Evolutionary conservation across 2,797 vertebrate genomes (phyloP), one percentile per base, ranked within the genome.

Genomic region (Cheracebus regulus): DNA sequence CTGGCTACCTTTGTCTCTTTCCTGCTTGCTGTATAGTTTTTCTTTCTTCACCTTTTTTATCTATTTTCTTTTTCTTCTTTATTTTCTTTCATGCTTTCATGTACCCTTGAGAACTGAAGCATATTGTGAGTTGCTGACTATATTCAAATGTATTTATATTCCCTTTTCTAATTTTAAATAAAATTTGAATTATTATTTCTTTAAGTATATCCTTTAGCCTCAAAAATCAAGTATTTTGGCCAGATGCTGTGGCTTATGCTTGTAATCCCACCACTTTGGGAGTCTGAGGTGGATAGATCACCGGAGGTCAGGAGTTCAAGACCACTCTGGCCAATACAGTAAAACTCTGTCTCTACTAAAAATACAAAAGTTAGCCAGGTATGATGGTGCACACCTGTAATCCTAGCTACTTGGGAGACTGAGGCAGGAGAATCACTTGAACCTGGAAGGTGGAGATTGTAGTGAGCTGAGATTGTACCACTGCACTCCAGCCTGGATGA

Each of bases 161-260:
- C 41, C 2, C 4, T 64, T 93, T 78, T 81, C 50, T 79, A 67
- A 72, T 76, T 85, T 85, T 85, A 36, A 93, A 96, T 50, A 50
- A 50, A 88, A 36, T 57, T 94, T 84, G 26, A 92, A 17, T 64
- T 95, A 24, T 91, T 61, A 52, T 55, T 83, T 88, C 57, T 97
- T 64, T 50, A 85, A 90, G 17, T 36, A 58, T 90, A 58, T 82
- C 7, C 15, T 4, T 4, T 73, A 41, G 14, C 39, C 11, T 90
- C 24, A 82, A 88, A 88, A 90, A 46, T 80, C 24, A 79, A 48
- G 28, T 55, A 5, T 73, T 58, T 79, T 84, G 17, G 61, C 61
- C 15, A 67, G 61, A 33, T 17, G 33, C 30, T 17, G 61, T 67
- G 15, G 61, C 61, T n/a, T 17, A 67, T n/a, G 33, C 14, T 33